phyloP scores from a whole-genome alignment of 2,113 vertebrate genomes.

The Otolemur garnettii region DNA sequence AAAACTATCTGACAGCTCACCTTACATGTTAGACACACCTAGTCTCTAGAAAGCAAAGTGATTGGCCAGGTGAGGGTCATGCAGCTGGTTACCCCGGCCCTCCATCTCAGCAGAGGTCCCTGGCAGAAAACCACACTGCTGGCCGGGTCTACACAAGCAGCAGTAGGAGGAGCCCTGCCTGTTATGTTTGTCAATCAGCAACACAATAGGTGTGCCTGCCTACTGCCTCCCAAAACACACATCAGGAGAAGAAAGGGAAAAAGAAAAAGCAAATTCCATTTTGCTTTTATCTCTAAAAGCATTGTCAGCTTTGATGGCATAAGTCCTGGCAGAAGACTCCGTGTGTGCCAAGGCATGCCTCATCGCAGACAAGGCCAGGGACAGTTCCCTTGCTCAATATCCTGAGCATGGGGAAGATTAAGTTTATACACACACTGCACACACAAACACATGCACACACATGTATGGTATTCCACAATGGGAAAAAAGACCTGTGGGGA shows the following conservation, averaged over 20 bases:
- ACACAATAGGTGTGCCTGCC: not conserved
- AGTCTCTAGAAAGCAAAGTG: not conserved
- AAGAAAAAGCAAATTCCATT: not conserved
- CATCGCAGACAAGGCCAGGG: not conserved
- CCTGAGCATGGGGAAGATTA: not conserved
- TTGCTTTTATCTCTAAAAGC: not conserved
- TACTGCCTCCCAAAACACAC: not conserved
- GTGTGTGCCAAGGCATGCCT: not conserved
- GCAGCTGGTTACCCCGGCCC: not conserved
- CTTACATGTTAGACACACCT: not conserved
- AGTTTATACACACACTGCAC: not conserved
- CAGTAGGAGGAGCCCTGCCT: not conserved
- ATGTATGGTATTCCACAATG: not conserved
- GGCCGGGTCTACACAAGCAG: no score
- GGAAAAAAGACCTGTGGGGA: not conserved
- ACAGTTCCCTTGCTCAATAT: not conserved
- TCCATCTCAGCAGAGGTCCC: not conserved
- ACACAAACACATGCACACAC: no score
- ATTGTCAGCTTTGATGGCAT: not conserved
- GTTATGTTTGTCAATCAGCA: not conserved
- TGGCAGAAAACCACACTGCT: not conserved
- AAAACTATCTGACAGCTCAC: not conserved
- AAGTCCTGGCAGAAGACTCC: not conserved
- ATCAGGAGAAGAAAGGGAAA: conserved; percentile 14
- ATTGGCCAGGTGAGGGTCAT: not conserved